phyloP scores from a whole-genome alignment of 2,797 vertebrate genomes.

The Poeciliopsis gracilis region DNA sequence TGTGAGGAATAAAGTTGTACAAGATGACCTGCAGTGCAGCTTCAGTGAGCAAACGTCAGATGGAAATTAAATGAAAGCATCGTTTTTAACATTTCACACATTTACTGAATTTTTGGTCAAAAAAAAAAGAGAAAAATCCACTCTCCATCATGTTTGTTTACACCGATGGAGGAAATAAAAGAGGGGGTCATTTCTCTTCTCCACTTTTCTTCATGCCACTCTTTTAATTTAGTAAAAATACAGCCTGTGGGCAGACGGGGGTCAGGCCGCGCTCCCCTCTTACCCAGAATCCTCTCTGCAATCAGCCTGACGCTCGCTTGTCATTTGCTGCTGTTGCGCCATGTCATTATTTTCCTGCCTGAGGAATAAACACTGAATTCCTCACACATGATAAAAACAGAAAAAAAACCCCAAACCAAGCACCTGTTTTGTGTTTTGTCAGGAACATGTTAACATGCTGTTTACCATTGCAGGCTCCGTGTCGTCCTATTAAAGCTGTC shows the following conservation, averaged over 20 bases:
- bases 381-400: slow-evolving; percentile 3
- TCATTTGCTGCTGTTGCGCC: slow-evolving; percentile 66
- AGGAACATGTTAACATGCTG: slow-evolving; percentile 58
- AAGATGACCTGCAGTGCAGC: neutral
- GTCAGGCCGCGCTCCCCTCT: slow-evolving; percentile 65
- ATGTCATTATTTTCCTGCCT: slow-evolving; percentile 67
- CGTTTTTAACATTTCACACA: neutral
- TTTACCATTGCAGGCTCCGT: slow-evolving; percentile 58
- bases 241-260: slow-evolving; percentile 62
- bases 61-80: neutral
- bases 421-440: slow-evolving; percentile 44
- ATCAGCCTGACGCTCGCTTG: slow-evolving; percentile 65
- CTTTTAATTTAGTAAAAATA: slow-evolving; percentile 50
- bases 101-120: neutral
- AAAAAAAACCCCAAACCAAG: neutral
- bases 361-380: slow-evolving; percentile 54
- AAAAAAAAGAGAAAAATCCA: neutral
- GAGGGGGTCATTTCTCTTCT: neutral
- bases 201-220: neutral
- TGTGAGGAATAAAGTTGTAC: neutral
- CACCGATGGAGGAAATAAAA: neutral
- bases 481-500: slow-evolving; percentile 56
- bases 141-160: slow-evolving; percentile 5
- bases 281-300: slow-evolving; percentile 63
- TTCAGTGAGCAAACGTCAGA: neutral